A percentile compares a stretch with the other conserved stretches of the same genome.
Conservation (phyloP, 2,797 vertebrate species). For the Onychomys torridus region DNA sequence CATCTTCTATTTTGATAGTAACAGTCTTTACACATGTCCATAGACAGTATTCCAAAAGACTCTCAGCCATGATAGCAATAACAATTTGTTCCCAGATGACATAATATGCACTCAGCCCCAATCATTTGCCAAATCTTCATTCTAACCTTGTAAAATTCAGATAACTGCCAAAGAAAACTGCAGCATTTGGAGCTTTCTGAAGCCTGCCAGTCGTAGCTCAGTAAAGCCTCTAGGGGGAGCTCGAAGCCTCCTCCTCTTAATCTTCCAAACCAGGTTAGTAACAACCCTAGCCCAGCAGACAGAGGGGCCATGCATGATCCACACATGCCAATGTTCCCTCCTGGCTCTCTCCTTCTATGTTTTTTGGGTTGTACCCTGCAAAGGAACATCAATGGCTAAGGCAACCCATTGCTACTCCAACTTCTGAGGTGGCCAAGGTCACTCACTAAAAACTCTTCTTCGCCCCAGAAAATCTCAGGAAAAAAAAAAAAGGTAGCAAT, state of each 20-base stretch:
- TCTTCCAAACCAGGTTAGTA: slow-evolving; percentile 27
- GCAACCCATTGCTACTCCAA: not conserved
- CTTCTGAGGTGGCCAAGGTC: not conserved
- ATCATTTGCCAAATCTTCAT: slow-evolving; percentile 45
- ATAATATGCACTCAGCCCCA: not conserved
- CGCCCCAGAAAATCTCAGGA: accelerated
- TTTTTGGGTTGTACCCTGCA: slow-evolving; percentile 49
- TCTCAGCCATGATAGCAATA: not conserved
- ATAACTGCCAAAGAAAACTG: not conserved
- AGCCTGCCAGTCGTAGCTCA: not conserved
- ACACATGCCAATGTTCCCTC: not conserved
- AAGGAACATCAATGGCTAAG: not conserved
- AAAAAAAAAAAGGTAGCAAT: not conserved
- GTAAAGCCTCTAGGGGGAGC: slow-evolving; percentile 69
- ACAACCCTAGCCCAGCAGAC: not conserved
- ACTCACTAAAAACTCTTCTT: not conserved
- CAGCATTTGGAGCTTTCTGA: not conserved
- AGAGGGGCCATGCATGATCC: slow-evolving; percentile 47
- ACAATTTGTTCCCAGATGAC: not conserved
- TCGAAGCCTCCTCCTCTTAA: not conserved
- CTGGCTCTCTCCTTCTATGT: not conserved
- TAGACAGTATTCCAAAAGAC: not conserved
- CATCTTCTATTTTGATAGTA: not conserved
- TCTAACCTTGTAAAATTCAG: slow-evolving; percentile 19
- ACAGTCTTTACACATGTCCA: not conserved